A percentile compares a stretch with the other conserved stretches of the same genome.
Evolutionary conservation across 2,797 vertebrate species (phyloP).

Genomic region (Malurus splendens): DNA sequence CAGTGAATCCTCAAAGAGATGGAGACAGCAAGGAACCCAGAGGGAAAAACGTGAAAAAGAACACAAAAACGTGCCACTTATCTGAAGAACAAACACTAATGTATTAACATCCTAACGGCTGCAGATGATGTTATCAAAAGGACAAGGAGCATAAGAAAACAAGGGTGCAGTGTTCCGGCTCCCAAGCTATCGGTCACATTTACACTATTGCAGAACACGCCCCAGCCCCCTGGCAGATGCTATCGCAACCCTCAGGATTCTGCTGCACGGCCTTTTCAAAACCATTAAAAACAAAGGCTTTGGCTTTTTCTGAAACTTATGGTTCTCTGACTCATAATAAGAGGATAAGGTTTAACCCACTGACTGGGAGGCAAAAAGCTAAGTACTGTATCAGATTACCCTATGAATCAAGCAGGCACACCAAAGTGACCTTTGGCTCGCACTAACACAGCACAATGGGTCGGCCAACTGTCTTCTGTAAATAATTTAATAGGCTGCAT

Average conservation of each 20-base stretch:
- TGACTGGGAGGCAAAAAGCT: conserved; percentile 26
- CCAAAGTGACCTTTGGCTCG: conserved; percentile 66
- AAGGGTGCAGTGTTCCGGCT: background rate
- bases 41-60: fast-evolving
- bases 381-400: conserved; percentile 66
- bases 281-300: conserved; percentile 35
- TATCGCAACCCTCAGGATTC: background rate
- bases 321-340: conserved; percentile 48
- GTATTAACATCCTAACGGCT: background rate
- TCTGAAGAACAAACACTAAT: background rate
- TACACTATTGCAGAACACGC: background rate
- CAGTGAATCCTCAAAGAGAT: background rate
- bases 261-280: conserved; percentile 16
- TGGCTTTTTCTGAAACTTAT: conserved; percentile 17
- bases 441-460: conserved; percentile 47
- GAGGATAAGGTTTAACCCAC: conserved; percentile 52
- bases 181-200: background rate
- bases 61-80: background rate
- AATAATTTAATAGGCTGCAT: conserved; percentile 77
- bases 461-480: conserved; percentile 68
- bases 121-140: background rate
- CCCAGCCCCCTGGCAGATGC: background rate
- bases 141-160: background rate
- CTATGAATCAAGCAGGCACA: conserved; percentile 54
- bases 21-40: fast-evolving